Conservation (phyloP, 2,888 invertebrate genomes). For the Didymodactylos carnosus region DNA sequence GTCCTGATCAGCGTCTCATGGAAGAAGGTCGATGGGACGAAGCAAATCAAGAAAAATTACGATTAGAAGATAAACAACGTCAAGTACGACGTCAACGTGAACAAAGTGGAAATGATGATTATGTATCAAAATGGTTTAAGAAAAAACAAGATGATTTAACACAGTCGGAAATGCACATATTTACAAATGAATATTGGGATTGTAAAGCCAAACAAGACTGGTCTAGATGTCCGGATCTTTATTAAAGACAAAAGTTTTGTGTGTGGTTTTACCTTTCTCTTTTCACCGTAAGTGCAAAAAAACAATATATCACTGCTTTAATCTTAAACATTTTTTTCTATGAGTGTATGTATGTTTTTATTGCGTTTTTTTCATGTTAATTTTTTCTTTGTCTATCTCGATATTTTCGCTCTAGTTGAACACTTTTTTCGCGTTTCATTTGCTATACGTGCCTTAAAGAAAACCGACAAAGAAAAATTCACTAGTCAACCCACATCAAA, state of each 20-base stretch:
- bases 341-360: no score
- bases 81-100: constrained; percentile 55
- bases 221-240: constrained; percentile 74
- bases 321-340: no score
- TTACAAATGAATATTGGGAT: constrained; percentile 74
- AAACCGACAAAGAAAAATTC: no score
- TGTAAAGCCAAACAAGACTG: constrained; percentile 70
- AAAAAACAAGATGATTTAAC: constrained; percentile 51
- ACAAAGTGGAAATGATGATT: constrained; percentile 21
- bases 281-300: no score
- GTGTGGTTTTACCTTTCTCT: no score
- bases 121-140: constrained; percentile 55
- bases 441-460: no score
- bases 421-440: no score
- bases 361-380: no score
- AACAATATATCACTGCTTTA: no score
- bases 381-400: no score
- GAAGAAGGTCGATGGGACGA: constrained; percentile 45
- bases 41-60: constrained; percentile 59
- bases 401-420: no score
- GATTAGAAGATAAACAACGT: constrained; percentile 86
- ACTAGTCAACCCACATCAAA: no score
- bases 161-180: constrained; percentile 55
- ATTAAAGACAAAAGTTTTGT: constrained; percentile 30
- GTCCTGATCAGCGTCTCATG: constrained; percentile 95